Conservation (phyloP, 2,888 invertebrate genomes). For the Nemotelus nigrinus region DNA sequence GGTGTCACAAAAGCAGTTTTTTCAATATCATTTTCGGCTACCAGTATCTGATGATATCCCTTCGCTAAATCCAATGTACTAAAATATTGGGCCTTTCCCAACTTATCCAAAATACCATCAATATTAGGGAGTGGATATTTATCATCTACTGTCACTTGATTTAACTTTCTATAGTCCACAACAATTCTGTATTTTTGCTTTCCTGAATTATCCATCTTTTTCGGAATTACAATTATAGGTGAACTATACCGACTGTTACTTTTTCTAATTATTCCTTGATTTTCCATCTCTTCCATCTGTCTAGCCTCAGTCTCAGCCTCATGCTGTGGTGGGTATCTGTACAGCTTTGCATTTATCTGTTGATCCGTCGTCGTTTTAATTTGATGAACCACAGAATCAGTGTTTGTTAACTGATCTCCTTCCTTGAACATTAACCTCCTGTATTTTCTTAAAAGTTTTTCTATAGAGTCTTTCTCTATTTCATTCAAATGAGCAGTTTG, state of each 20-base stretch:
- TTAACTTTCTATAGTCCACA: constrained; percentile 50
- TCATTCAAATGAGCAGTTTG: constrained; percentile 47
- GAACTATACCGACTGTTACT: constrained; percentile 44
- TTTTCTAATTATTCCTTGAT: no score
- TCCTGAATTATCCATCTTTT: constrained; percentile 48
- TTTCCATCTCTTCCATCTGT: no score
- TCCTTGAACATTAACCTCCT: constrained; percentile 48
- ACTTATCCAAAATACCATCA: constrained; percentile 46
- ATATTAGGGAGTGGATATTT: constrained; percentile 50
- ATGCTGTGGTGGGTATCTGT: constrained; percentile 47
- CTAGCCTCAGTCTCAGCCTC: not conserved
- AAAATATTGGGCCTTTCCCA: constrained; percentile 49
- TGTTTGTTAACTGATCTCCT: constrained; percentile 42
- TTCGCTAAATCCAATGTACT: constrained; percentile 49
- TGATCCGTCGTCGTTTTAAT: constrained; percentile 46
- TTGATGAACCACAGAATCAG: not conserved
- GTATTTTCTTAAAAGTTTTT: constrained; percentile 46
- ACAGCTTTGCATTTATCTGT: constrained; percentile 47
- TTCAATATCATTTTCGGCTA: constrained; percentile 48
- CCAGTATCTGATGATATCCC: constrained; percentile 45
- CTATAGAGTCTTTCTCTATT: constrained; percentile 40
- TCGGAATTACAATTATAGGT: constrained; percentile 48
- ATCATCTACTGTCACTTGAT: constrained; percentile 49
- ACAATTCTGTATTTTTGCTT: constrained; percentile 49
- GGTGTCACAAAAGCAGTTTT: constrained; percentile 49